phyloP scores from a whole-genome alignment of 2,797 vertebrate species.

The Girardinus metallicus region DNA sequence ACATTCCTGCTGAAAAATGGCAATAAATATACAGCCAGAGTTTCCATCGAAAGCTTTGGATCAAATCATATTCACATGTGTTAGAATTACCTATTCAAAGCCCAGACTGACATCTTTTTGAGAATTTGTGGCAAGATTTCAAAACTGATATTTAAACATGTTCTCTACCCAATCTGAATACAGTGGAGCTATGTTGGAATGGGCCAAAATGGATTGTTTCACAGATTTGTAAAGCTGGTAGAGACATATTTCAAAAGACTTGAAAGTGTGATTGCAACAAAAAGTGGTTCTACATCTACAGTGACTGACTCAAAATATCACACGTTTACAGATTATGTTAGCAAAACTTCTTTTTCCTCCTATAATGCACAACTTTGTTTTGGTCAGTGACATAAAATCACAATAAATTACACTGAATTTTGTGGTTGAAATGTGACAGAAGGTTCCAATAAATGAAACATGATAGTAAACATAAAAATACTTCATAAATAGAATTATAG shows the following conservation, averaged over 20 bases:
- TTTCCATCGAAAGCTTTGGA: background rate
- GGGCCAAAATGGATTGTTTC: background rate
- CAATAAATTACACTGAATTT: background rate
- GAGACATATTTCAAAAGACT: background rate
- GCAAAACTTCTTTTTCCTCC: background rate
- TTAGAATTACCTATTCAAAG: background rate
- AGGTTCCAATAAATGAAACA: background rate
- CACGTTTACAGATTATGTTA: background rate
- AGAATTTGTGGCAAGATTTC: background rate
- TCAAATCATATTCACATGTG: background rate
- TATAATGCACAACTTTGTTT: background rate
- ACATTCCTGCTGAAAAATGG: background rate
- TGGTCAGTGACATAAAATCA: background rate
- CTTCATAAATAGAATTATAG: background rate
- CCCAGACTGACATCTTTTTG: background rate
- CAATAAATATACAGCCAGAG: background rate
- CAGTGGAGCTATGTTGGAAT: background rate
- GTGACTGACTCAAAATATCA: background rate
- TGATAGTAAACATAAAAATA: background rate
- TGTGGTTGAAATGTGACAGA: background rate
- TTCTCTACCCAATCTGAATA: background rate
- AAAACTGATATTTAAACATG: background rate
- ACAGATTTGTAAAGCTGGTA: background rate
- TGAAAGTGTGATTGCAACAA: background rate
- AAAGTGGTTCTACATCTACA: background rate